These are phyloP conservation scores for Parnassius smintheus DNA, from an alignment of 2,888 invertebrate species.

Conservation along the genomic window DNA sequence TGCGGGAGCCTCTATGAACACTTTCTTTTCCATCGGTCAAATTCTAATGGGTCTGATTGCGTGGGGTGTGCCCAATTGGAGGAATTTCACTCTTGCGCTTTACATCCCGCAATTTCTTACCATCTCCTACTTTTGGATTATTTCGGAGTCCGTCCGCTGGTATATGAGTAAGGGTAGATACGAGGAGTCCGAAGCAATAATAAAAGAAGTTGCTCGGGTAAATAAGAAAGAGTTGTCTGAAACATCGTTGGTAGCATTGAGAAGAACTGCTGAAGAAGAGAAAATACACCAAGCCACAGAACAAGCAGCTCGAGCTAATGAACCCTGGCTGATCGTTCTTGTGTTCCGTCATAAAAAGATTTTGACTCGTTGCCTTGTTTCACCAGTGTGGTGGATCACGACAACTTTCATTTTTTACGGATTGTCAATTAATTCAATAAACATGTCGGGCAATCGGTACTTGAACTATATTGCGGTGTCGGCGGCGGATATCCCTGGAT, in stretches of 20 bases:
- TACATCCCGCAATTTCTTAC: constrained; percentile 85
- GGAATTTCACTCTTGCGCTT: constrained; percentile 81
- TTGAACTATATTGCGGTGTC: constrained; percentile 83
- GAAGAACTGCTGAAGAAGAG: constrained; percentile 35
- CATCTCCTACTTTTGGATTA: constrained; percentile 83
- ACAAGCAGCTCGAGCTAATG: constrained; percentile 20
- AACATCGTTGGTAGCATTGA: constrained; percentile 47
- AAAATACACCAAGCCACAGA: constrained; percentile 24
- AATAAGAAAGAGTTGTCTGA: constrained; percentile 71
- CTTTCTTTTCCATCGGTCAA: constrained; percentile 86
- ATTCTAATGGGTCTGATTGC: constrained; percentile 84
- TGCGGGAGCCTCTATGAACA: constrained; percentile 84
- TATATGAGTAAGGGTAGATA: constrained; percentile 84
- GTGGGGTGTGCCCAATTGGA: constrained; percentile 86
- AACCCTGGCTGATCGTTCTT: constrained; percentile 40
- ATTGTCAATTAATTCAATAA: constrained; percentile 83
- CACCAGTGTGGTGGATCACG: constrained; percentile 83
- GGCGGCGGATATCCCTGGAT: constrained; percentile 85
- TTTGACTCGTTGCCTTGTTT: constrained; percentile 64
- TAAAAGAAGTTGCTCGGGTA: constrained; percentile 81
- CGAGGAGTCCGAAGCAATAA: constrained; percentile 82
- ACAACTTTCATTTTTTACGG: constrained; percentile 85
- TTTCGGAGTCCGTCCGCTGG: constrained; percentile 89
- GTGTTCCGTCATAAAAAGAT: constrained; percentile 66
- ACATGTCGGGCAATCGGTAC: constrained; percentile 83